Evolutionary conservation across 2,113 vertebrate species (phyloP).

Genomic region (Rynchops niger): DNA sequence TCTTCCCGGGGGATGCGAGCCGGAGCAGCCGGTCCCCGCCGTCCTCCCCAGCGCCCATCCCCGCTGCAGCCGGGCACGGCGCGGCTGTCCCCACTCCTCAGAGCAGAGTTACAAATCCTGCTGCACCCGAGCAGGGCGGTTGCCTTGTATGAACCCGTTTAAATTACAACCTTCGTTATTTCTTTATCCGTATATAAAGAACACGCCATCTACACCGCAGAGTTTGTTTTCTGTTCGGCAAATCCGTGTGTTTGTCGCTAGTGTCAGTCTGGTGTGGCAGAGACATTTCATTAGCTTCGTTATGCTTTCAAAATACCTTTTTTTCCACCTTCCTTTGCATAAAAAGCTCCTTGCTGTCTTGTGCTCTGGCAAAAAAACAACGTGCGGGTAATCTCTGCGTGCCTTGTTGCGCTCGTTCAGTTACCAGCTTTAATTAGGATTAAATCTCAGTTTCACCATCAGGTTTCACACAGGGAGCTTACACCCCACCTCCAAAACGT

Average conservation of each 20-base stretch:
- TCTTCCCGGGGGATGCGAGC: background rate
- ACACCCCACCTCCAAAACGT: background rate
- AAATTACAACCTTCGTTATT: background rate
- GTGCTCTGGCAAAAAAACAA: background rate
- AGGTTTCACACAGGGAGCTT: background rate
- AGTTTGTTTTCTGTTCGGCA: background rate
- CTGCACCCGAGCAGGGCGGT: background rate
- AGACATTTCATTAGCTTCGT: background rate
- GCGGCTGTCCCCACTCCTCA: background rate
- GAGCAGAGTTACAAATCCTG: background rate
- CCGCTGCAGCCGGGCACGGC: background rate
- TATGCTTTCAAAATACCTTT: background rate
- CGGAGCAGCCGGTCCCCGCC: background rate
- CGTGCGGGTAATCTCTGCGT: background rate
- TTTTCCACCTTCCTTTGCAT: background rate
- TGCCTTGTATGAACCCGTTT: background rate
- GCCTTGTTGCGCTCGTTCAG: background rate
- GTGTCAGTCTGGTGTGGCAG: background rate
- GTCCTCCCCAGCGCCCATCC: background rate
- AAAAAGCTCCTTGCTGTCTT: background rate
- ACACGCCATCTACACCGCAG: background rate
- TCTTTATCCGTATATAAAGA: background rate
- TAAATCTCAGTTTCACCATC: background rate
- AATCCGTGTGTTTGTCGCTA: background rate
- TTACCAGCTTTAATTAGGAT: background rate